Base-by-base conservation (phyloP, 1,140 invertebrate species). In the Heliconius melpomene region DNA sequence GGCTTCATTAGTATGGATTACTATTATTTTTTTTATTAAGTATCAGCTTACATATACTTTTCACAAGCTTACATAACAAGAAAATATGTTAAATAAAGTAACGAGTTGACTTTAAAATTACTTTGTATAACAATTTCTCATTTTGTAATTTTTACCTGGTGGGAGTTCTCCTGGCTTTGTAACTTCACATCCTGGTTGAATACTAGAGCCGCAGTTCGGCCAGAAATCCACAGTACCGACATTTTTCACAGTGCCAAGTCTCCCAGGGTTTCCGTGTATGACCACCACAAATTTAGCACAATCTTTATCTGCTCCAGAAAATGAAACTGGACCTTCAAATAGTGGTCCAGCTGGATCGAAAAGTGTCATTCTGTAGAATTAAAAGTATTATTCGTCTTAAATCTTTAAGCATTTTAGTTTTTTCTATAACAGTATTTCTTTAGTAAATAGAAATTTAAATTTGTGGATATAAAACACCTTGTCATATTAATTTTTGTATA, bases 241-340 rank as follows among this genome's bases (percentile, higher is more conserved):
- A 36, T 54, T 54, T n/a, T 77, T 54, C 2, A 18, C 11, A 8
- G 76, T 86, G 54, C 94, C 93, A 7, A 93, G 92, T 6, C 9
- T 0, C 1, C 73, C 54, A 20, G 80, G 75, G n/a, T 82, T 80
- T 7, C 80, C 80, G 74, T 95, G 95, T 13, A 95, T 87, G 9
- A 93, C 84, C 29, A 94, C 91, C 3, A 95, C 94, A 78, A 93
- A 95, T 7, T 79, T 72, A 0, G 90, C 95, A 75, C 93, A 89
- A 0, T 88, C 16, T 7, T 72, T 3, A 18, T 66, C 11, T 13
- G 83, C 57, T 13, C 74, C 78, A 54, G 29, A n/a, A 26, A 46
- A 6, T 18, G 26, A 7, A n/a, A 46, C 3, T 11, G 18, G 23
- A 20, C 60, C 79, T 1, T 84, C 77, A 66, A 72, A 89, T 29